A percentile compares a stretch with the other conserved stretches of the same genome.
Conservation (phyloP, 2,888 invertebrate species). For the Drosophila multiciliata region DNA sequence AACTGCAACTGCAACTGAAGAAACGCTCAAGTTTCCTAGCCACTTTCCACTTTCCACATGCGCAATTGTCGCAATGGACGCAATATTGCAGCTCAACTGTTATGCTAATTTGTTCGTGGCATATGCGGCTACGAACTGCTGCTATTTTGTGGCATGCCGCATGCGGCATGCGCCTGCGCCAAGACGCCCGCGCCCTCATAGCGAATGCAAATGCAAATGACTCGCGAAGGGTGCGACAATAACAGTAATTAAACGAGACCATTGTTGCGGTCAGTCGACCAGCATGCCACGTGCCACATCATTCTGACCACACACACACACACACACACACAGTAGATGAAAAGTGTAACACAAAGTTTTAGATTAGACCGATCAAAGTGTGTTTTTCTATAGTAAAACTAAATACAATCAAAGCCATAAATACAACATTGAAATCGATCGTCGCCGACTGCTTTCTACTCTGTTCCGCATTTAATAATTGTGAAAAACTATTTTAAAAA, state of each 20-base stretch:
- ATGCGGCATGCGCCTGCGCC: constrained; percentile 30
- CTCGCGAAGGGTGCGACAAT: constrained; percentile 74
- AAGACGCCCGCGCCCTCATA: constrained; percentile 37
- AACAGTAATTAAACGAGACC: constrained; percentile 77
- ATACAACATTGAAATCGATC: neutral
- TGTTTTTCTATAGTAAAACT: neutral
- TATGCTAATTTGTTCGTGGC: constrained; percentile 60
- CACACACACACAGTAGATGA: constrained; percentile 28
- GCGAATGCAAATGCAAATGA: constrained; percentile 66
- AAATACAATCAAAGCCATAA: constrained; percentile 33
- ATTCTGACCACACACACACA: constrained; percentile 1
- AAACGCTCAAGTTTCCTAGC: constrained; percentile 31
- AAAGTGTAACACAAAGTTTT: constrained; percentile 67
- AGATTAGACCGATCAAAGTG: constrained; percentile 62
- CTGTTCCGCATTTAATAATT: neutral
- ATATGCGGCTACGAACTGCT: constrained; percentile 22
- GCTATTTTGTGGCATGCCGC: constrained; percentile 42
- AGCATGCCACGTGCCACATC: constrained; percentile 51
- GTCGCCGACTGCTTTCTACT: neutral
- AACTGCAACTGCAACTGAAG: constrained; percentile 13
- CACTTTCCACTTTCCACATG: constrained; percentile 24
- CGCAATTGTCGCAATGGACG: constrained; percentile 60
- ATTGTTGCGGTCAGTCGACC: constrained; percentile 76
- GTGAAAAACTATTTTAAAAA: neutral
- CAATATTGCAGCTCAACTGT: constrained; percentile 51